phyloP scores from a whole-genome alignment of 2,113 vertebrate genomes.

The Vidua chalybeata region DNA sequence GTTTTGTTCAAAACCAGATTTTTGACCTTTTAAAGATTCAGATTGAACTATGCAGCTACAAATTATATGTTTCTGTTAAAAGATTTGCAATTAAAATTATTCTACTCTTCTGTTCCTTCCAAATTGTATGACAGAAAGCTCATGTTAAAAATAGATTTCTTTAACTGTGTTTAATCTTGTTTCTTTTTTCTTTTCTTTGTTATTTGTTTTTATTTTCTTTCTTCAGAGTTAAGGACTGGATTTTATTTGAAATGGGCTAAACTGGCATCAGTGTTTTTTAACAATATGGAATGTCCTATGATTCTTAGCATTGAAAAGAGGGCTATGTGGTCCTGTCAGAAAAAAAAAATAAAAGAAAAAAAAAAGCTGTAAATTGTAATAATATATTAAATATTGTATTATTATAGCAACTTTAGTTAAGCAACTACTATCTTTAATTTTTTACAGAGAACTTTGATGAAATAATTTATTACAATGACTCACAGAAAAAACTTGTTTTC shows the following conservation, averaged over 20 bases:
- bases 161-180: neutral
- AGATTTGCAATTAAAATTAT: constrained; percentile 29
- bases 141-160: constrained; percentile 30
- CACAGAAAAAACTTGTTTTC: constrained; percentile 63
- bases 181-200: neutral
- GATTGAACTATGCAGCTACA: constrained; percentile 51
- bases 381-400: constrained; percentile 59
- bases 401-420: constrained; percentile 59
- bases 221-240: constrained; percentile 30
- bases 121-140: constrained; percentile 2
- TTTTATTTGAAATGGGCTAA: constrained; percentile 50
- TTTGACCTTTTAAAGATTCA: constrained; percentile 28
- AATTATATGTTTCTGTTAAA: constrained; percentile 17
- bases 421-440: constrained; percentile 60
- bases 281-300: constrained; percentile 20
- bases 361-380: constrained; percentile 19
- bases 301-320: constrained; percentile 48
- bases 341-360: neutral
- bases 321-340: constrained; percentile 10
- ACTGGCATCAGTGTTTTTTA: constrained; percentile 18
- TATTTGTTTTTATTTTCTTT: neutral
- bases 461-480: constrained; percentile 64
- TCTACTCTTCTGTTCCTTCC: constrained; percentile 9
- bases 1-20: constrained; percentile 2
- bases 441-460: constrained; percentile 56